phyloP scores from a whole-genome alignment of 2,888 invertebrate species.

The Zonitis immaculata region DNA sequence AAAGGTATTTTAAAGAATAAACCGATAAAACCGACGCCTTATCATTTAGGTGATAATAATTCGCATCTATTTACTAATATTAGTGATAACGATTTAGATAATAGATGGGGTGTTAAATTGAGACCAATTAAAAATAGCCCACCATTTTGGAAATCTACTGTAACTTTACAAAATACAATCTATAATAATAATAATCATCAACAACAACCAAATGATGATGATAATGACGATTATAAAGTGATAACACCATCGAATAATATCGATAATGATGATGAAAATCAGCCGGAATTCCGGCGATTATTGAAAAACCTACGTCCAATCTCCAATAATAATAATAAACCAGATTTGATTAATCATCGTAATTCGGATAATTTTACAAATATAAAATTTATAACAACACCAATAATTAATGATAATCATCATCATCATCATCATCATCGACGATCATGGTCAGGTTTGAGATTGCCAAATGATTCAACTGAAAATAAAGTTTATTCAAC shows the following conservation, averaged over 20 bases:
- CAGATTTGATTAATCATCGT: conserved; percentile 28
- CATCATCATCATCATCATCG: too few relatives aligned
- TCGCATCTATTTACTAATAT: conserved; percentile 39
- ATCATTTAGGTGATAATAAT: conserved; percentile 66
- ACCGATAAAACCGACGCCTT: conserved; percentile 68
- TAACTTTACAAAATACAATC: conserved; percentile 42
- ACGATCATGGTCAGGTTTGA: conserved; percentile 48
- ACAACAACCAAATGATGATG: too few relatives aligned
- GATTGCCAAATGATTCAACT: conserved; percentile 47
- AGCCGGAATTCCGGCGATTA: conserved; percentile 44
- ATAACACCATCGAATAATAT: too few relatives aligned
- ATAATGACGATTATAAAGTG: too few relatives aligned
- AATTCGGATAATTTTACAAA: conserved; percentile 28
- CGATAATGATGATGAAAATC: conserved; percentile 16
- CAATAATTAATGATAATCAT: conserved; percentile 26
- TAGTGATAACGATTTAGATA: conserved; percentile 25
- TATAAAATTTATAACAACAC: conserved; percentile 22
- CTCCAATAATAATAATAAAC: conserved; percentile 30
- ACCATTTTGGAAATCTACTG: conserved; percentile 49
- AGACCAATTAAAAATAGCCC: conserved; percentile 44
- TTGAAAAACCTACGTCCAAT: conserved; percentile 40
- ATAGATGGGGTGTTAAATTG: conserved; percentile 53
- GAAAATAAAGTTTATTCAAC: conserved; percentile 55
- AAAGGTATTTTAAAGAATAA: conserved; percentile 71
- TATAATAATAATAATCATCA: conserved; percentile 33